Evolutionary conservation across 2,113 vertebrate species (phyloP).

Genomic region (Datnioides undecimradiatus): DNA sequence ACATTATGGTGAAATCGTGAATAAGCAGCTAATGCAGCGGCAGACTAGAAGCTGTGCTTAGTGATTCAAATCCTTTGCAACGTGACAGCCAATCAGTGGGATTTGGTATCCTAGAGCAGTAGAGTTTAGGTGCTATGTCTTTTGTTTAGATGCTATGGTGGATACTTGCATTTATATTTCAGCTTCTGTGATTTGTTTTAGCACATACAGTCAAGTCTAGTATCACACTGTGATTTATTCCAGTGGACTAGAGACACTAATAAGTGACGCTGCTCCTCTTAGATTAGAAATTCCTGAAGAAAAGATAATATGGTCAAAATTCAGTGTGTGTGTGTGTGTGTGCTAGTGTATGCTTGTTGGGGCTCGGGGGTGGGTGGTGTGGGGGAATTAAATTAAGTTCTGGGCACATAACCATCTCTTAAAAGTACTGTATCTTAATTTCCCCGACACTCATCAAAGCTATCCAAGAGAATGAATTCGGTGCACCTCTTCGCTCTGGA

Average conservation of each 20-base stretch:
- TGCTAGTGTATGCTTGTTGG: too few relatives aligned
- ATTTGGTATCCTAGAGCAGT: background rate
- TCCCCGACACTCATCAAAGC: slow-evolving; percentile 57
- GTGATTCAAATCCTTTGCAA: background rate
- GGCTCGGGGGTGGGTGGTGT: too few relatives aligned
- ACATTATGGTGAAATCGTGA: slow-evolving; percentile 13
- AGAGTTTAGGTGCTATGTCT: slow-evolving; percentile 10
- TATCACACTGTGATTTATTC: slow-evolving; percentile 13
- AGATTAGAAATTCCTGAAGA: slow-evolving; percentile 48
- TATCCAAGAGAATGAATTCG: slow-evolving; percentile 36
- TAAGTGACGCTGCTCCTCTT: slow-evolving; percentile 35
- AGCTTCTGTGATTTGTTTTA: background rate
- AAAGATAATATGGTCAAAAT: slow-evolving; percentile 48
- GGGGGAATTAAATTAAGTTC: slow-evolving; percentile 57
- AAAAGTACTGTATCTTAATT: slow-evolving; percentile 31
- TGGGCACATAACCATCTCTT: slow-evolving; percentile 46
- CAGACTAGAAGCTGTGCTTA: background rate
- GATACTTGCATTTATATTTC: background rate
- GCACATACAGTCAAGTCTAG: background rate
- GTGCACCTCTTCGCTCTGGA: background rate
- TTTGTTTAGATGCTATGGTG: slow-evolving; percentile 13
- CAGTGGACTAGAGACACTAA: slow-evolving; percentile 14
- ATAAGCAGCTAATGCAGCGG: slow-evolving; percentile 8
- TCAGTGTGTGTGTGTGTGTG: background rate
- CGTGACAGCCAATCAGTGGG: slow-evolving; percentile 17